These are phyloP conservation scores for Galaxea fascicularis DNA, from an alignment of 92 coral and sea anemone genomes.

Conservation along the genomic window DNA sequence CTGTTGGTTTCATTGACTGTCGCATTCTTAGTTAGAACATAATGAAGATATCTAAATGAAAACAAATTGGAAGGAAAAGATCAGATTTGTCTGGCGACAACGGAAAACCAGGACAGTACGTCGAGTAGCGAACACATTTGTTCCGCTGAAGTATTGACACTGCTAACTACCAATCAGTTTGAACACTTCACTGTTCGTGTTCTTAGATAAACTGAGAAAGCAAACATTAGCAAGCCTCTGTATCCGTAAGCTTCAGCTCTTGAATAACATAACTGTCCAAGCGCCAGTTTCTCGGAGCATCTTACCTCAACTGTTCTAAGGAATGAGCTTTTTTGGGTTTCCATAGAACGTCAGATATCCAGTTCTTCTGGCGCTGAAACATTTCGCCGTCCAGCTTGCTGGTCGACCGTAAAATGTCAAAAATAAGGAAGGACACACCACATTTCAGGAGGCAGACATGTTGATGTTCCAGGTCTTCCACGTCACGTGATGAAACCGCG, in stretches of 20 bases:
- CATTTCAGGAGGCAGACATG: constrained; percentile 70
- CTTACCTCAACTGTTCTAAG: constrained; percentile 91
- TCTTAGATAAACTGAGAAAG: background rate
- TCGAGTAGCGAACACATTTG: background rate
- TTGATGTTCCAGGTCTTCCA: constrained; percentile 74
- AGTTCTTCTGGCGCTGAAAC: constrained; percentile 99
- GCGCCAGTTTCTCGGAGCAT: no score
- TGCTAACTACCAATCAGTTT: background rate
- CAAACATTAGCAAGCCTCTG: background rate
- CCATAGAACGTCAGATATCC: constrained; percentile 99
- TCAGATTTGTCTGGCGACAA: background rate
- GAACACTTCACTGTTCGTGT: background rate
- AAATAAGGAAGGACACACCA: constrained; percentile 33
- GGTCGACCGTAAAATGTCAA: constrained; percentile 6
- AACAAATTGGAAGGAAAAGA: background rate
- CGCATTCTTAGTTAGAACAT: constrained; percentile 92
- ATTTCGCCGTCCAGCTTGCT: constrained; percentile 65
- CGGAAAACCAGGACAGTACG: no score
- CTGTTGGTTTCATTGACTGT: constrained; percentile 94
- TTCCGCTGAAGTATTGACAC: no score
- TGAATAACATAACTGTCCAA: no score
- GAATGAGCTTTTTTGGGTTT: constrained; percentile 98
- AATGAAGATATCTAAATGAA: constrained; percentile 87
- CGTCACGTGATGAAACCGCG: constrained; percentile 90
- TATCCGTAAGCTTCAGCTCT: no score